Conservation (phyloP, 2,113 vertebrate species). For the Bos taurus region DNA sequence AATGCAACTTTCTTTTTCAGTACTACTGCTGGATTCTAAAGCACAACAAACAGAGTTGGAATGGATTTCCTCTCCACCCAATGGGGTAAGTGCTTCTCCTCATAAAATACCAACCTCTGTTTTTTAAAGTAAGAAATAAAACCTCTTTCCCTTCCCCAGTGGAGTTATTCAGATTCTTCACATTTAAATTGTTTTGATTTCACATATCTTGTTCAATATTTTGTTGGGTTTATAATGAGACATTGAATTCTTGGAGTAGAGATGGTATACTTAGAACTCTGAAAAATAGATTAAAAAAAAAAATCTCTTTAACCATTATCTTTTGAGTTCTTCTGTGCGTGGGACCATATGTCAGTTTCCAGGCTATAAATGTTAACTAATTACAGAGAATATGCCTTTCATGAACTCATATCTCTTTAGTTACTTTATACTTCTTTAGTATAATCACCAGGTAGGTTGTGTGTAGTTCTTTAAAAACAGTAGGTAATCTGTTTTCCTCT, state of each 20-base stretch:
- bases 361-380: slow-evolving; percentile 53
- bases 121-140: slow-evolving; percentile 40
- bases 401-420: slow-evolving; percentile 56
- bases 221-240: neutral
- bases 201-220: slow-evolving; percentile 1
- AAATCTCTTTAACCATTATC: neutral
- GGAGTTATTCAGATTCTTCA: slow-evolving; percentile 36
- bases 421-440: slow-evolving; percentile 46
- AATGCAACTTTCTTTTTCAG: slow-evolving; percentile 76
- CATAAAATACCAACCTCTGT: neutral
- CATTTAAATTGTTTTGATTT: slow-evolving; percentile 25
- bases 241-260: neutral
- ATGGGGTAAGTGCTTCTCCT: slow-evolving; percentile 88
- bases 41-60: slow-evolving; percentile 99
- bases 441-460: slow-evolving; percentile 48
- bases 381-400: slow-evolving; percentile 52
- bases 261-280: neutral
- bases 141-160: accelerated
- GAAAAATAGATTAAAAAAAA: neutral
- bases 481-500: slow-evolving; percentile 38
- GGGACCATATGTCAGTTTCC: slow-evolving; percentile 36
- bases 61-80: slow-evolving; percentile 99
- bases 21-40: slow-evolving; percentile 98
- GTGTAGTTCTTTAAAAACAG: slow-evolving; percentile 66
- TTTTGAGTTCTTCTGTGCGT: slow-evolving; percentile 60